phyloP scores from a whole-genome alignment of 2,888 invertebrate species.

The Sericinus montela region DNA sequence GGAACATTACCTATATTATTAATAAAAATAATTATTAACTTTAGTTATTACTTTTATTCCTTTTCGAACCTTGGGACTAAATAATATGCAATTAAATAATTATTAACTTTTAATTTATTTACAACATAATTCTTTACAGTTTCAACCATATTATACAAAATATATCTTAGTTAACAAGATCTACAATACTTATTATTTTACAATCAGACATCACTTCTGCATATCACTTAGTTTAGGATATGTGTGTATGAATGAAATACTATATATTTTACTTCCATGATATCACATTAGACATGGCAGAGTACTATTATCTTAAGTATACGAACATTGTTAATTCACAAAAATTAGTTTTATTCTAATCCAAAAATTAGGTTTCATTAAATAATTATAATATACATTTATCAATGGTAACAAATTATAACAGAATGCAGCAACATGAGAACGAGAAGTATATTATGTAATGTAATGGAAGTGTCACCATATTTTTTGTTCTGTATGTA shows the following conservation, averaged over 20 bases:
- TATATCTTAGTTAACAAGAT: slow-evolving; percentile 74
- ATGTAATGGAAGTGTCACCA: slow-evolving; percentile 21
- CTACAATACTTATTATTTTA: slow-evolving; percentile 69
- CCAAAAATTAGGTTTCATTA: slow-evolving; percentile 30
- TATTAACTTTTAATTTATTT: slow-evolving; percentile 75
- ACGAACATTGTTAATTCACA: slow-evolving; percentile 15
- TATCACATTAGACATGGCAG: slow-evolving; percentile 72
- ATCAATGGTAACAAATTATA: slow-evolving; percentile 70
- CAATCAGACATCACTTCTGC: slow-evolving; percentile 69
- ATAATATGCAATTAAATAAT: slow-evolving; percentile 33
- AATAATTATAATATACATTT: slow-evolving; percentile 51
- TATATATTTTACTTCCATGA: slow-evolving; percentile 42
- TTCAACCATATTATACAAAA: slow-evolving; percentile 78
- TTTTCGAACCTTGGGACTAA: slow-evolving; percentile 19
- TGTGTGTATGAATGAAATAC: slow-evolving; percentile 60
- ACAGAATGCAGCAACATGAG: slow-evolving; percentile 36
- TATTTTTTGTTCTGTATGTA: slow-evolving; percentile 25
- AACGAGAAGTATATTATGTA: slow-evolving; percentile 15
- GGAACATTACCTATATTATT: no score
- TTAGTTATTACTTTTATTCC: not conserved
- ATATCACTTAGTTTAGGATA: slow-evolving; percentile 53
- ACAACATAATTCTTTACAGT: slow-evolving; percentile 76
- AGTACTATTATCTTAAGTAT: slow-evolving; percentile 20
- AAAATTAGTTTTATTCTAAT: slow-evolving; percentile 13
- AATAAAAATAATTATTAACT: not conserved